Evolutionary conservation across 1,140 invertebrate genomes (phyloP).

Genomic region (Tetramorium simillimum): DNA sequence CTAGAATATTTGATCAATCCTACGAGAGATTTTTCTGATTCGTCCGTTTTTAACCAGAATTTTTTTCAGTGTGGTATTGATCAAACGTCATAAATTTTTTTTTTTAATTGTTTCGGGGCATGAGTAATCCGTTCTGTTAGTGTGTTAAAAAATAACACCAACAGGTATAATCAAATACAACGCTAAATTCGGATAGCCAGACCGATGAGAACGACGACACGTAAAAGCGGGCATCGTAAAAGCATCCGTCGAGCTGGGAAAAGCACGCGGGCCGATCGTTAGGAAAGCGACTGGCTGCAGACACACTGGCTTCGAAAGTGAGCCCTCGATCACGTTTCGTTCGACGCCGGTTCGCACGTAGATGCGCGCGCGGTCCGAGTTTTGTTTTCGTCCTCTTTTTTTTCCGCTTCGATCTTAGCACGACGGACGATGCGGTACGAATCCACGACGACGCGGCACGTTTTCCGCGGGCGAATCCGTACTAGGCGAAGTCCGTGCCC

Average conservation of each 20-base stretch:
- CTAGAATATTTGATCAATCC: too few species aligned
- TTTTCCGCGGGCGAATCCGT: constrained; percentile 27
- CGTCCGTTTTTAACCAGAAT: too few species aligned
- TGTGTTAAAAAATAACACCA: neutral
- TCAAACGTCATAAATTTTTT: neutral
- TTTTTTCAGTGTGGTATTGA: too few species aligned
- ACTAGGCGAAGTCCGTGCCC: constrained; percentile 10
- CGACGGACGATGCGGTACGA: constrained; percentile 31
- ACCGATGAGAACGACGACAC: constrained; percentile 61
- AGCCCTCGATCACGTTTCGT: constrained; percentile 80
- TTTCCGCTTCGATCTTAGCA: constrained; percentile 17
- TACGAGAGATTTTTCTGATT: too few species aligned
- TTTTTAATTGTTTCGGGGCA: neutral
- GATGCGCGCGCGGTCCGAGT: constrained; percentile 33
- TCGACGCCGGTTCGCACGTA: constrained; percentile 60
- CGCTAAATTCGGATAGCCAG: neutral
- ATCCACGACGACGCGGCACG: constrained; percentile 30
- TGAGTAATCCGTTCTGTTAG: neutral
- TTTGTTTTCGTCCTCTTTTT: constrained; percentile 58
- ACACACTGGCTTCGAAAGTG: constrained; percentile 75
- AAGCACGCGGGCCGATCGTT: constrained; percentile 65
- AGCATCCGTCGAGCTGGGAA: constrained; percentile 51
- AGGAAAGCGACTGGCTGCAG: constrained; percentile 69
- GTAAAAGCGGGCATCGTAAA: constrained; percentile 59
- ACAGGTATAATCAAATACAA: neutral